Base-by-base conservation (phyloP, 2,888 invertebrate genomes). In the Nesidiocoris tenuis region DNA sequence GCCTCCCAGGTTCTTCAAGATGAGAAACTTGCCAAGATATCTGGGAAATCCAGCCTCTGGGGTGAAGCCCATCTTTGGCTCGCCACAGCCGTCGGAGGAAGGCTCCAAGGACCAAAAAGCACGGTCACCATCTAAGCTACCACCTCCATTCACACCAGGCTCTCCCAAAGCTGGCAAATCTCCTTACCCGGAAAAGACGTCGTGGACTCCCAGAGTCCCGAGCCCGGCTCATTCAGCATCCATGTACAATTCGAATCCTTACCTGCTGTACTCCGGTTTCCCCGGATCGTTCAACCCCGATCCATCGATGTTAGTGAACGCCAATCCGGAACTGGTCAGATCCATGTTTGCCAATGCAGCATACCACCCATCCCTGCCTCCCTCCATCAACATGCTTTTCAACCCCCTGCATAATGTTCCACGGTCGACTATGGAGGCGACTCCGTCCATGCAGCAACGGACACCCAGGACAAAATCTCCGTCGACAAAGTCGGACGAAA, bases 31-130 rank as follows among this genome's bases (percentile, higher is more conserved):
- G 81, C 87, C 87, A 0, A 81, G 87, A 75, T 88, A 86, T 79
- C 80, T 87, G 76, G 87, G 87, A 0, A 87, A 87, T 80, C 88
- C 88, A 0, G 86, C 87, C 0, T 87, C 87, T 0, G 88, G 88
- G 0, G 88, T 88, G 0, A 88, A 88, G 78, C 88, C 88, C 0
- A 86, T 88, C 85, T 88, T 87, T 78, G 86, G 86, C 7, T 84
- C 86, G 0, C 83, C 83, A 59, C 66, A 70, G 74, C 39, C 3
- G 12, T n/a, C 81, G 80, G 12, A 80, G 82, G 74, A 79, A 67
- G 74, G 66, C 1, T 22, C 76, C n/a, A 74, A 68, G 24, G 68
- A 74, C n/a, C 78, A 76, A 54, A 77, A 75, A 22, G 75, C 77
- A 0, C 61, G 78, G 61, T 77, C 77, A 23, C 78, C 79, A 16